phyloP scores from a whole-genome alignment of 2,113 vertebrate species.

The Oreochromis tanganicae region DNA sequence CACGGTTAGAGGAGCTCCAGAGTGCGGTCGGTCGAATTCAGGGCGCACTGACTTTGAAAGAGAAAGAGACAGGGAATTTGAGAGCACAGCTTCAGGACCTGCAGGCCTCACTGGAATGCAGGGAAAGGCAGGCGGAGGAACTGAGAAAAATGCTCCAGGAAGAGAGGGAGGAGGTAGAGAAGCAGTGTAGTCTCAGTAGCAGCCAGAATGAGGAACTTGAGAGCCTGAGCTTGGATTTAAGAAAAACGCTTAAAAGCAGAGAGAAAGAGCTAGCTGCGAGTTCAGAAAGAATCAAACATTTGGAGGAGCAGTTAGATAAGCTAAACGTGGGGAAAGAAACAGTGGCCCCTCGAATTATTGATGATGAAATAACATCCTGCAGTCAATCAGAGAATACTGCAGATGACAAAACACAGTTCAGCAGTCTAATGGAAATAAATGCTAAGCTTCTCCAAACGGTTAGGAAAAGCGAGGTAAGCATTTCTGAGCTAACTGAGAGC shows the following conservation, averaged over 20 bases:
- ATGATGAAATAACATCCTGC: conserved; percentile 46
- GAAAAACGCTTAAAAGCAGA: conserved; percentile 69
- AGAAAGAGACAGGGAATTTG: conserved; percentile 76
- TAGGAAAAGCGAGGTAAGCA: conserved; percentile 59
- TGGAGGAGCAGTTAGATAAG: conserved; percentile 77
- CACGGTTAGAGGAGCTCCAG: conserved; percentile 67
- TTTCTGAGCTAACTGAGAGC: conserved; percentile 55
- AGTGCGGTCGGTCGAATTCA: conserved; percentile 67
- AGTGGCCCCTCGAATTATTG: conserved; percentile 54
- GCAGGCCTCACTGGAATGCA: conserved; percentile 65
- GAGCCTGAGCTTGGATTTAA: conserved; percentile 54
- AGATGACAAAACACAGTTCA: conserved; percentile 40
- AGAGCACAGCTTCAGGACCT: conserved; percentile 76
- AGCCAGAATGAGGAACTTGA: conserved; percentile 66
- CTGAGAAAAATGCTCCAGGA: conserved; percentile 60
- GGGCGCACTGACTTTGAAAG: conserved; percentile 73
- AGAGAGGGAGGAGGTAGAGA: conserved; percentile 60
- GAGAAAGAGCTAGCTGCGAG: conserved; percentile 70
- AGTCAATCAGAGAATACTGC: conserved; percentile 50
- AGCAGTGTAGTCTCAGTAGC: conserved; percentile 35
- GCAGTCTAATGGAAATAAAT: conserved; percentile 60
- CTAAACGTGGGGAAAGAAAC: conserved; percentile 69
- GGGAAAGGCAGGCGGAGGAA: conserved; percentile 70
- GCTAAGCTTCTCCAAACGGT: conserved; percentile 57
- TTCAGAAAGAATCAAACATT: conserved; percentile 70